Evolutionary conservation across 1,140 invertebrate species (phyloP).

Genomic region (Idris sp.): DNA sequence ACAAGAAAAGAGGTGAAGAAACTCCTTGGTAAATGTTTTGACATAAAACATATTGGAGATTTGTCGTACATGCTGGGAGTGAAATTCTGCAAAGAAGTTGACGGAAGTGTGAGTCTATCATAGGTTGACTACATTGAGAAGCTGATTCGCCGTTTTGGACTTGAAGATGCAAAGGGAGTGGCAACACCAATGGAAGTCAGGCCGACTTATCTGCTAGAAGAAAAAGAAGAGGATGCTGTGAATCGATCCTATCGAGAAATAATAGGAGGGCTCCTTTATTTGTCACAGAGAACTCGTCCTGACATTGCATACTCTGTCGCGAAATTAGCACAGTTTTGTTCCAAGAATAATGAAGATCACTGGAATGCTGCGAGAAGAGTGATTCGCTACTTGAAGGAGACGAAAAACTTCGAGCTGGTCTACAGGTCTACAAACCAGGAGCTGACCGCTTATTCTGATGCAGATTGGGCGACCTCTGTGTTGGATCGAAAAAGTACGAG

Average conservation of each 20-base stretch:
- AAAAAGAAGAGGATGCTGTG: neutral
- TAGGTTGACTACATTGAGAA: slow-evolving; percentile 44
- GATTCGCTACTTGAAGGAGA: slow-evolving; percentile 64
- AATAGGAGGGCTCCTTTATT: slow-evolving; percentile 70
- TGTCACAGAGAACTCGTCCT: slow-evolving; percentile 68
- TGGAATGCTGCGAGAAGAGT: slow-evolving; percentile 62
- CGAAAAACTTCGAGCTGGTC: slow-evolving; percentile 7
- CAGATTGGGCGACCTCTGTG: slow-evolving; percentile 66
- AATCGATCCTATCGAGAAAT: slow-evolving; percentile 62
- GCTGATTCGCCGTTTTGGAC: slow-evolving; percentile 26
- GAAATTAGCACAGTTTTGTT: slow-evolving; percentile 56
- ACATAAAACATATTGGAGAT: slow-evolving; percentile 44
- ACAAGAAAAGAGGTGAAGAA: slow-evolving; percentile 8
- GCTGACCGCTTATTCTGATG: slow-evolving; percentile 60
- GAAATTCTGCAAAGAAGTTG: slow-evolving; percentile 18
- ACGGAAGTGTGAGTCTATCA: slow-evolving; percentile 31
- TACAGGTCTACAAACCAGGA: slow-evolving; percentile 10
- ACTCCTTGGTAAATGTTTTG: slow-evolving; percentile 13
- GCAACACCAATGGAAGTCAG: slow-evolving; percentile 40
- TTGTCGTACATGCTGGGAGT: slow-evolving; percentile 48
- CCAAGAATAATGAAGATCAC: slow-evolving; percentile 55
- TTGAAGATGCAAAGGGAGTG: slow-evolving; percentile 34
- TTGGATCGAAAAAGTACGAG: slow-evolving; percentile 62
- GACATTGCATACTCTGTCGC: slow-evolving; percentile 70
- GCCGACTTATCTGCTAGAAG: slow-evolving; percentile 10